Conservation (phyloP, 1,140 invertebrate genomes). For the Saccostrea glomerata region DNA sequence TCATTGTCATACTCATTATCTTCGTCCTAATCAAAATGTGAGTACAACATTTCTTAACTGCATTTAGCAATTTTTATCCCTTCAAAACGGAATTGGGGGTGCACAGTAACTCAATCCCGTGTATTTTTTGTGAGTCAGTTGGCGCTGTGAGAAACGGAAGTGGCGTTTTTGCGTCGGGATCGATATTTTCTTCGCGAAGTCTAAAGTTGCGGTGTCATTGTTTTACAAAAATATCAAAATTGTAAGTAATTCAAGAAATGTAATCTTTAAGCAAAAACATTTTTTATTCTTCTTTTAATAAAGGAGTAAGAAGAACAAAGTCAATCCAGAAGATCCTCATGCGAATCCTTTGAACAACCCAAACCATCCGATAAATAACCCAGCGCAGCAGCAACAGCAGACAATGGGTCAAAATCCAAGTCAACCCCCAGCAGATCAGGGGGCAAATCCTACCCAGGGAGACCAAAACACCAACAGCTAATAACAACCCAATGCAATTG, state of each 20-base stretch:
- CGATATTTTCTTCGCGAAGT: too few relatives aligned
- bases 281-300: neutral
- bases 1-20: conserved; percentile 27
- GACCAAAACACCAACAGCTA: neutral
- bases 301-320: conserved; percentile 12
- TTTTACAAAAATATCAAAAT: too few relatives aligned
- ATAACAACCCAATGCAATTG: neutral
- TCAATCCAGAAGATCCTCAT: neutral
- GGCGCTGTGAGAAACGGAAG: too few relatives aligned
- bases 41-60: neutral
- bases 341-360: neutral
- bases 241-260: too few relatives aligned
- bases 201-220: too few relatives aligned
- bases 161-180: too few relatives aligned
- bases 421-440: neutral
- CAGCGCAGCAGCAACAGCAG: neutral
- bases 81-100: too few relatives aligned
- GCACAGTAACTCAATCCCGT: too few relatives aligned
- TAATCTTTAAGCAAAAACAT: neutral
- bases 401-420: neutral
- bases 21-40: conserved; percentile 1
- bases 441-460: neutral
- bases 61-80: neutral
- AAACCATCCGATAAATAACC: neutral
- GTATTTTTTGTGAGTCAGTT: too few relatives aligned